A percentile compares a stretch with the other conserved stretches of the same genome.
Evolutionary conservation across 2,113 vertebrate species (phyloP).

Genomic region (Colaptes auratus): DNA sequence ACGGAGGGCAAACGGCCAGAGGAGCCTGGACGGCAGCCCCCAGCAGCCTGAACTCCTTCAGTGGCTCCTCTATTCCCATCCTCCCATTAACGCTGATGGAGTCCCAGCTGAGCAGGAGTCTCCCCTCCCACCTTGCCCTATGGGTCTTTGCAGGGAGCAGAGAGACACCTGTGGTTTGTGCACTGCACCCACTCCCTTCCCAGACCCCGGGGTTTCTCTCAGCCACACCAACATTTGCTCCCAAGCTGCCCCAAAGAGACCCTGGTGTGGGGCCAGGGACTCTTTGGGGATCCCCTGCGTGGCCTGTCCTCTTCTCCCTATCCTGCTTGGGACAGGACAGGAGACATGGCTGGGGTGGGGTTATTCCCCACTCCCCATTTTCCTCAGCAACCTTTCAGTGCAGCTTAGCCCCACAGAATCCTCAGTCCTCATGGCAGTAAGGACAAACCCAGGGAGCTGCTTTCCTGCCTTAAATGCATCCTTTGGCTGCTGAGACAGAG

Average conservation of each 20-base stretch:
- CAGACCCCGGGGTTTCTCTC: background rate
- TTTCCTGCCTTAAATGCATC: background rate
- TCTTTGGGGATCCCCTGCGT: background rate
- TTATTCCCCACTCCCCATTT: background rate
- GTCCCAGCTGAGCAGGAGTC: background rate
- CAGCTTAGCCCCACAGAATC: background rate
- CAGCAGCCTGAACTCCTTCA: background rate
- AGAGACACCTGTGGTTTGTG: background rate
- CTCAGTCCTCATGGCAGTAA: accelerated
- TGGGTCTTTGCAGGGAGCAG: background rate
- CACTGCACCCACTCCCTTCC: background rate
- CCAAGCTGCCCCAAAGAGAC: background rate
- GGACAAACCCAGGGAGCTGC: background rate
- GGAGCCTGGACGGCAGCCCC: background rate
- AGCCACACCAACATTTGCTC: background rate
- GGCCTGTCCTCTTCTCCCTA: background rate
- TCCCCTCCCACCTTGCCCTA: background rate
- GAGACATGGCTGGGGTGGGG: accelerated
- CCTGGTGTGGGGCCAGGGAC: no score
- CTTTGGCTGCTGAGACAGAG: accelerated
- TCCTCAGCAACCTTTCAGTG: background rate
- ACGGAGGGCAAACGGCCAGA: accelerated
- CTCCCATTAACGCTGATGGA: background rate
- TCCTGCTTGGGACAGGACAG: background rate
- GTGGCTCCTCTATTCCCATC: background rate